Evolutionary conservation across 1,140 invertebrate species (phyloP), one percentile per base, ranked within the genome.

Genomic region (Drosophila eugracilis): DNA sequence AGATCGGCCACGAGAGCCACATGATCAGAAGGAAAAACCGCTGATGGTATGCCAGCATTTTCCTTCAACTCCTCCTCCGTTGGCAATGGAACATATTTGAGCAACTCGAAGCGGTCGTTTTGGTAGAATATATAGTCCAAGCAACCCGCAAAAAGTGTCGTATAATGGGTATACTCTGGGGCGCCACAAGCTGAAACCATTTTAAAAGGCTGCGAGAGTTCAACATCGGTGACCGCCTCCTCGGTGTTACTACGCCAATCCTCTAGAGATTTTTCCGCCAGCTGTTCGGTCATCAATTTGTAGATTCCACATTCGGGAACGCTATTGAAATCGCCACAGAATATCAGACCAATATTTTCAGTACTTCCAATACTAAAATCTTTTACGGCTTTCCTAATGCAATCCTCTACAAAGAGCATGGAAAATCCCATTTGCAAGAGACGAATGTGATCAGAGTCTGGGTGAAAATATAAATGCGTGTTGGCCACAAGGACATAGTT

Each of bases 111-210:
- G 42, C 93, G 90, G 53, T 94, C 92, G 24, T 92, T 93, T 78
- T 97, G 94, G 90, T 96, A 97, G 92, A 95, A 98, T 85, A 99
- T 98, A 78, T 98, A 99, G 92, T 99, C 98, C 12, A 99, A 92
- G 90, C 97, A 98, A 42, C 95, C 97, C 39, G 95, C 93, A 92
- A 98, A 99, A 1, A 94, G 94, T 1, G 92, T 92, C 0, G 97
- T 97, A 75, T 94, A 98, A 91, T 98, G 98, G 5, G 98, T 99
- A 84, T 95, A 98, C 42, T 93, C 90, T 7, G 95, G 95, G 21
- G 94, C 96, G 12, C 95, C 95, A 92, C 94, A 97, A 5, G 95
- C 95, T 92, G 95, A 97, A 10, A 78, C 92, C 47, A 97, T 92
- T 5, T 91, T 78, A 22, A 95, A 93, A 2, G 94, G 92, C 77